Percentiles rank a stretch among this genome's conserved stretches.
These are phyloP conservation scores for Carettochelys insculpta DNA, from an alignment of 2,113 vertebrate species.

Conservation along the genomic window DNA sequence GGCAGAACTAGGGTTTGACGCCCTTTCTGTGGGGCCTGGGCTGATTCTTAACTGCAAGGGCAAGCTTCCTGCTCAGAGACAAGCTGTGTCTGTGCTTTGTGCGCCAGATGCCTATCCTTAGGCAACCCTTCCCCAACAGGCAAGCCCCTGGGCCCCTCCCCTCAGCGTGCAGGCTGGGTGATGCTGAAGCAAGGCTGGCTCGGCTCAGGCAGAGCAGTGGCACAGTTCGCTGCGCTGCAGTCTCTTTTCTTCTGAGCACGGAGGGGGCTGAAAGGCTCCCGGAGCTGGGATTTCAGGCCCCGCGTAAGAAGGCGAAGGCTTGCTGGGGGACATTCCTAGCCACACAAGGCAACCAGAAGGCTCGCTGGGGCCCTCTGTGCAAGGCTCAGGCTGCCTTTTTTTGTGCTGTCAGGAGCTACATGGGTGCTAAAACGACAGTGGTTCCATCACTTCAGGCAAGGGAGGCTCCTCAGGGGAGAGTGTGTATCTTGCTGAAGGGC, in stretches of 20 bases:
- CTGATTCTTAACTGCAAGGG: not conserved
- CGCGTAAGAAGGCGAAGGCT: not conserved
- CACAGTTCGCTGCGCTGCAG: not conserved
- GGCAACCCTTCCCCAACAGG: not conserved
- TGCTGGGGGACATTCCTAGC: not conserved
- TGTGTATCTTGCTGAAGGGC: not conserved
- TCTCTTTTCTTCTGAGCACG: not conserved
- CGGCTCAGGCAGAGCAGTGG: rapidly evolving
- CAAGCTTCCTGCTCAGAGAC: not conserved
- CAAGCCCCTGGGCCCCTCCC: no score
- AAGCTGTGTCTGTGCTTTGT: not conserved
- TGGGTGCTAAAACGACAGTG: conserved; percentile 8
- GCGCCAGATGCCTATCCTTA: not conserved
- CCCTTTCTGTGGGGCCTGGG: not conserved
- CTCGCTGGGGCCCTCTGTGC: not conserved
- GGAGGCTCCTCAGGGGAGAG: not conserved
- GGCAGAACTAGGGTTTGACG: not conserved
- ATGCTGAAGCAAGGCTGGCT: not conserved
- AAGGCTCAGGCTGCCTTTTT: not conserved
- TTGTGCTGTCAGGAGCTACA: not conserved
- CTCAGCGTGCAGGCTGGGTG: rapidly evolving
- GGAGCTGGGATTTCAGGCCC: not conserved
- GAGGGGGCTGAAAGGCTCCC: not conserved
- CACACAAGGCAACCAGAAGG: not conserved
- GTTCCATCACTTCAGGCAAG: conserved; percentile 23